phyloP scores from a whole-genome alignment of 2,113 vertebrate genomes.

The cattle (Bos taurus) region ARS-UCD2.0 NC_037328.1:81648001-81648500 shows the following conservation, averaged over 20 bases:
- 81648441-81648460: not conserved
- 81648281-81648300: not conserved
- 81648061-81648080: not conserved
- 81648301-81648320: not conserved
- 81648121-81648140: not conserved
- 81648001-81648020: not conserved
- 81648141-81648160: not conserved
- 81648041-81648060: not conserved
- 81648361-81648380: not conserved
- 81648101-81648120: not conserved
- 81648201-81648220: not conserved
- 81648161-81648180: not conserved
- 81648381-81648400: not conserved
- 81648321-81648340: not conserved
- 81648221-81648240: not conserved
- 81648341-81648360: not conserved
- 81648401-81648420: not conserved
- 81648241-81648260: not conserved
- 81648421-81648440: not conserved
- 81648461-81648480: not conserved
- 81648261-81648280: not conserved
- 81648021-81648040: not conserved
- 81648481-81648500: not conserved
- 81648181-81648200: not conserved
- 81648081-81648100: not conserved